A percentile compares a stretch with the other conserved stretches of the same genome.
phyloP scores from a whole-genome alignment of 2,797 vertebrate genomes.

The Enteromius trimaculatus region DNA sequence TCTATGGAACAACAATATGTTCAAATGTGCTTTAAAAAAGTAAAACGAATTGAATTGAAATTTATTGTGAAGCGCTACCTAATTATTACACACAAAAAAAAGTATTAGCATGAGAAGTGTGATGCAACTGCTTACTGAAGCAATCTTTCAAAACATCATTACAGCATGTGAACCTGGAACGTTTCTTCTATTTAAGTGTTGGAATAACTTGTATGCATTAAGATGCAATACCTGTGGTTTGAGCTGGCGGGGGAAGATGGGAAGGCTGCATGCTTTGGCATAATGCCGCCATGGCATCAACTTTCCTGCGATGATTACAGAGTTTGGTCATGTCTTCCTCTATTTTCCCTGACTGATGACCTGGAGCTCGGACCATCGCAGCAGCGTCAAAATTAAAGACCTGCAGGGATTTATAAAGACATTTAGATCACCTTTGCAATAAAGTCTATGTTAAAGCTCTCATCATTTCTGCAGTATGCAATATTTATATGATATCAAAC shows the following conservation, averaged over 20 bases:
- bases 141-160: not conserved
- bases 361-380: conserved; percentile 81
- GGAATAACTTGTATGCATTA: not conserved
- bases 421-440: not conserved
- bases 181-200: too few relatives aligned
- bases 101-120: not conserved
- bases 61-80: not conserved
- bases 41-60: not conserved
- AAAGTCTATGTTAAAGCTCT: not conserved
- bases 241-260: conserved; percentile 74
- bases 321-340: conserved; percentile 97
- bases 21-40: not conserved
- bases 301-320: conserved; percentile 94
- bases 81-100: not conserved
- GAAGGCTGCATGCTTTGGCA: conserved; percentile 88
- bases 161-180: not conserved
- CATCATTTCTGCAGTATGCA: not conserved
- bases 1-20: not conserved
- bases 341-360: conserved; percentile 82
- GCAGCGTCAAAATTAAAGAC: conserved; percentile 91
- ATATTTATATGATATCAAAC: not conserved
- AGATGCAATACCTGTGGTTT: conserved; percentile 75
- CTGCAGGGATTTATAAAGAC: conserved; percentile 67
- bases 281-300: conserved; percentile 89
- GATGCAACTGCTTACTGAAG: not conserved